phyloP scores from a whole-genome alignment of 92 coral and sea anemone genomes.

The Pocillopora meandrina region DNA sequence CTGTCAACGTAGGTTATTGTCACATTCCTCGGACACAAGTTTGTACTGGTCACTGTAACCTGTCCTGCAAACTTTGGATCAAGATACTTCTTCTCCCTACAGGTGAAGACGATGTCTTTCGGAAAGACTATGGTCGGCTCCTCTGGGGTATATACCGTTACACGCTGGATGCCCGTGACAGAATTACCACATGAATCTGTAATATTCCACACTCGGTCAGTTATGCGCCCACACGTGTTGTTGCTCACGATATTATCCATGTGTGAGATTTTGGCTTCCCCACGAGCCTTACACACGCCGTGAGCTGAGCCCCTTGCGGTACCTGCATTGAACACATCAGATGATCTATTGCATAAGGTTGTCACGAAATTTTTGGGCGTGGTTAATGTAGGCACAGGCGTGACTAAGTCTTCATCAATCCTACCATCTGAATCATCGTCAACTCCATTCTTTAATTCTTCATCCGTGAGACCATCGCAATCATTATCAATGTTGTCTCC shows the following conservation, averaged over 20 bases:
- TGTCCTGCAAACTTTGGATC: conserved; percentile 50
- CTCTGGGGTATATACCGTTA: conserved; percentile 48
- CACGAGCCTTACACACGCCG: conserved; percentile 70
- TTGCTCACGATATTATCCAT: conserved; percentile 12
- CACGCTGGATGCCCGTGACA: conserved; percentile 52
- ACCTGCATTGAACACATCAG: conserved; percentile 10
- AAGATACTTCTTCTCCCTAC: conserved; percentile 61
- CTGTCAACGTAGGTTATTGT: conserved; percentile 47
- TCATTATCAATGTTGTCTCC: conserved; percentile 89
- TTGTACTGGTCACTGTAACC: not conserved
- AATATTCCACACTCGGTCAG: conserved; percentile 72
- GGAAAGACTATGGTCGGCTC: conserved; percentile 64
- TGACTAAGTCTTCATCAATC: conserved; percentile 84
- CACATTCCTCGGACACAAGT: conserved; percentile 45
- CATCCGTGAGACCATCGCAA: conserved; percentile 86
- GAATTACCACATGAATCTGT: conserved; percentile 79
- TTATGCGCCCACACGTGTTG: conserved; percentile 37
- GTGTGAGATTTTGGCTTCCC: conserved; percentile 17
- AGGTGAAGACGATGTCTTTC: conserved; percentile 43
- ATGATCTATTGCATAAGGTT: not conserved
- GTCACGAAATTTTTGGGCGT: conserved; percentile 4
- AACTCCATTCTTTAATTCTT: conserved; percentile 69
- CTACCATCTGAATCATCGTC: conserved; percentile 89
- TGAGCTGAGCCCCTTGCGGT: conserved; percentile 39
- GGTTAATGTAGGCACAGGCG: conserved; percentile 44